phyloP scores from a whole-genome alignment of 2,888 invertebrate species.

The Chydorus sphaericus region DNA sequence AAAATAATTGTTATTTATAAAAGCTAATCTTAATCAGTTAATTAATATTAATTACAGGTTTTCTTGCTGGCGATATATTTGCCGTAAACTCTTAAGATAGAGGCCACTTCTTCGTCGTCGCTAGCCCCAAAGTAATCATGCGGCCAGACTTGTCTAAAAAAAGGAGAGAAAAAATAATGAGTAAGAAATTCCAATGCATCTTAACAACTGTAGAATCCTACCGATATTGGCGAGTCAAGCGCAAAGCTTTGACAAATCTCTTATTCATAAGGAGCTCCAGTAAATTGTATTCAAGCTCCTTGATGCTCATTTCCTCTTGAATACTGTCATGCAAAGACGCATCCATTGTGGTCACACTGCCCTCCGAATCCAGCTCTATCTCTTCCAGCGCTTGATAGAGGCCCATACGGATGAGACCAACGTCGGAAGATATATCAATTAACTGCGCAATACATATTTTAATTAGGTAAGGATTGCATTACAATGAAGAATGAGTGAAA shows the following conservation, averaged over 20 bases:
- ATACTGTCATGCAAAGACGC: neutral
- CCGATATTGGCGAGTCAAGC: slow-evolving; percentile 9
- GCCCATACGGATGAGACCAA: slow-evolving; percentile 26
- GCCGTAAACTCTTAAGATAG: slow-evolving; percentile 61
- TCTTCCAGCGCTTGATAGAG: slow-evolving; percentile 23
- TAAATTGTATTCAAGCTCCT: slow-evolving; percentile 24
- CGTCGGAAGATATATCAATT: slow-evolving; percentile 28
- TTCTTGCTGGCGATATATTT: slow-evolving; percentile 9
- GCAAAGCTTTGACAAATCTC: slow-evolving; percentile 10
- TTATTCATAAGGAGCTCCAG: slow-evolving; percentile 13
- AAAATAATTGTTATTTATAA: neutral
- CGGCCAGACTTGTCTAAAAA: slow-evolving; percentile 31
- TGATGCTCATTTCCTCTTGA: slow-evolving; percentile 5
- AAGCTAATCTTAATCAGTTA: neutral
- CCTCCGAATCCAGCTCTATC: slow-evolving; percentile 10
- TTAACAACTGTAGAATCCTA: neutral
- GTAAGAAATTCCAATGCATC: neutral
- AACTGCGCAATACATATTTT: slow-evolving; percentile 21
- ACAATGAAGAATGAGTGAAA: neutral
- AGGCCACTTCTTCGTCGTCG: slow-evolving; percentile 68
- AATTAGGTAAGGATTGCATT: neutral
- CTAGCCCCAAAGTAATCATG: slow-evolving; percentile 37
- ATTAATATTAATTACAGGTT: neutral
- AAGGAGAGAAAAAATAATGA: slow-evolving; percentile 4
- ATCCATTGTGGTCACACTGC: slow-evolving; percentile 3